A percentile compares a stretch with the other conserved stretches of the same genome.
Evolutionary conservation across 2,888 invertebrate species (phyloP).

Genomic region (Ephialtes manifestator): DNA sequence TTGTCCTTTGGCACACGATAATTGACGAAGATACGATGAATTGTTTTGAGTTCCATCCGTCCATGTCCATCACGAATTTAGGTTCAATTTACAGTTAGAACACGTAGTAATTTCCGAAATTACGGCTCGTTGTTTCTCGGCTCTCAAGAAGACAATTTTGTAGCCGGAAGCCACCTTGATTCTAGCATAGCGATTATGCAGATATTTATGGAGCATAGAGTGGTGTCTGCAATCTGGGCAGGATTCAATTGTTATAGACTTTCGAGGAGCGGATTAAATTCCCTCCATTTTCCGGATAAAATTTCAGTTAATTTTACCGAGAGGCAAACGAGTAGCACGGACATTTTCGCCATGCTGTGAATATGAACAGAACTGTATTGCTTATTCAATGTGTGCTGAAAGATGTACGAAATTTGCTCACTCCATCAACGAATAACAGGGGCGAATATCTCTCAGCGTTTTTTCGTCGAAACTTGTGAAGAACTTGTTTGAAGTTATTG

Average conservation of each 20-base stretch:
- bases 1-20: conserved; percentile 22
- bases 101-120: conserved; percentile 14
- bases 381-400: background rate
- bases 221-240: conserved; percentile 8
- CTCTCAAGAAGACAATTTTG: background rate
- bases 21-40: conserved; percentile 13
- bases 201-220: conserved; percentile 3
- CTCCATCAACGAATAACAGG: background rate
- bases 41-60: conserved; percentile 1
- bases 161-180: background rate
- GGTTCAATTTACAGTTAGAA: background rate
- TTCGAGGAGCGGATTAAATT: conserved; percentile 7
- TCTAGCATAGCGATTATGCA: background rate
- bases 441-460: conserved; percentile 8
- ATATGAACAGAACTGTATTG: background rate
- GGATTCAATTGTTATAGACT: conserved; percentile 9
- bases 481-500: conserved; percentile 10
- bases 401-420: background rate
- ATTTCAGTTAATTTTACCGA: background rate
- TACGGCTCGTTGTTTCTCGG: background rate
- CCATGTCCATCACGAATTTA: background rate
- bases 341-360: background rate
- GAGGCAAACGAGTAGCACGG: background rate
- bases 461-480: background rate
- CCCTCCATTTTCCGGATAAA: background rate